Percentiles rank a stretch among this genome's conserved stretches.
phyloP scores from a whole-genome alignment of 2,888 invertebrate genomes.

The Diploptera punctata region DNA sequence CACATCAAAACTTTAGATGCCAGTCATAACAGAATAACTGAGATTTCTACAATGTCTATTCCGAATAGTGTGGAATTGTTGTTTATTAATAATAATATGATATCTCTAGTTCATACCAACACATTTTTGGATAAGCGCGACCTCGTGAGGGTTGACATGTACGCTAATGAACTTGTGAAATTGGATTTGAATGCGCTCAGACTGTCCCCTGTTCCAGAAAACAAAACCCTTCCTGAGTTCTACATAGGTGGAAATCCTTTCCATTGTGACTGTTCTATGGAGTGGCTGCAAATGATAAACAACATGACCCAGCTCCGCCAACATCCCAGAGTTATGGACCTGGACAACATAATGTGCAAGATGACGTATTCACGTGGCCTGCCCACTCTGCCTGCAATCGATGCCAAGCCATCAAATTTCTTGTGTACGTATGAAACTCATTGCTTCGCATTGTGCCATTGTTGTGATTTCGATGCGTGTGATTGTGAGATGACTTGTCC shows the following conservation, averaged over 20 bases:
- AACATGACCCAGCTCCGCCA: slow-evolving; percentile 80
- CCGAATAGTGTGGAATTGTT: slow-evolving; percentile 88
- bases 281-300: slow-evolving; percentile 91
- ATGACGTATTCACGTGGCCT: slow-evolving; percentile 84
- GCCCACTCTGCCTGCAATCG: slow-evolving; percentile 77
- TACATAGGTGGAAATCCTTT: slow-evolving; percentile 93
- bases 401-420: slow-evolving; percentile 83
- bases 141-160: slow-evolving; percentile 87
- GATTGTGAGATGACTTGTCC: slow-evolving; percentile 98
- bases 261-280: slow-evolving; percentile 94
- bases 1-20: slow-evolving; percentile 84
- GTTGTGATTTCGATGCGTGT: slow-evolving; percentile 95
- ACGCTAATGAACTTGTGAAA: slow-evolving; percentile 84
- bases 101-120: slow-evolving; percentile 80
- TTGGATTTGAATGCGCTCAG: slow-evolving; percentile 83
- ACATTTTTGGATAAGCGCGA: slow-evolving; percentile 87
- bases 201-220: slow-evolving; percentile 73
- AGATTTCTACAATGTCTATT: slow-evolving; percentile 82
- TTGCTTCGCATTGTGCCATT: slow-evolving; percentile 94
- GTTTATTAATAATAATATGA: slow-evolving; percentile 89
- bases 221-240: slow-evolving; percentile 83
- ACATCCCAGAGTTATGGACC: slow-evolving; percentile 87
- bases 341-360: slow-evolving; percentile 87
- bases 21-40: slow-evolving; percentile 86
- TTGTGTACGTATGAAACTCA: slow-evolving; percentile 91